Conservation (phyloP, 2,797 vertebrate species). For the Hydrophis major region DNA sequence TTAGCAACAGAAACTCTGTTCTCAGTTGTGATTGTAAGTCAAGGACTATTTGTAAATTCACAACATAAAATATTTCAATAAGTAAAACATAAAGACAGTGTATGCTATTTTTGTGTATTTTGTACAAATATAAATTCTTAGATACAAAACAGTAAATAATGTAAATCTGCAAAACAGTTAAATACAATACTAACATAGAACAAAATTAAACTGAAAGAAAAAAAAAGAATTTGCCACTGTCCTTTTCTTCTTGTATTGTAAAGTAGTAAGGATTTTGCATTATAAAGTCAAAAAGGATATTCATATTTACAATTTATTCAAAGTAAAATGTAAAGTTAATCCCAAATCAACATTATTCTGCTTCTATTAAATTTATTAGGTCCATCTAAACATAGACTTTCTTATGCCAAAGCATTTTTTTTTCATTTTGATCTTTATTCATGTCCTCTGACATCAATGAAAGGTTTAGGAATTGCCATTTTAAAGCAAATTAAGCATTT, state of each 20-base stretch:
- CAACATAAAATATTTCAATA: not conserved
- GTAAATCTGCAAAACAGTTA: slow-evolving; percentile 16
- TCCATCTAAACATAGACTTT: slow-evolving; percentile 16
- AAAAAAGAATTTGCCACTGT: not conserved
- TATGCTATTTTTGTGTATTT: slow-evolving; percentile 9
- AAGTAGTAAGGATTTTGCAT: slow-evolving; percentile 14
- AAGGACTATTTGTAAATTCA: not conserved
- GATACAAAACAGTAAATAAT: slow-evolving; percentile 22
- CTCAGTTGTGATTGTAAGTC: not conserved
- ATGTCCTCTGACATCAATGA: not conserved
- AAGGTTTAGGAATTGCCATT: slow-evolving; percentile 28
- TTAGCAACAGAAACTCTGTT: not conserved
- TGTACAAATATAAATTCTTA: slow-evolving; percentile 10
- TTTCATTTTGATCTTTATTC: not conserved
- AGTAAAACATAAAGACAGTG: slow-evolving; percentile 1
- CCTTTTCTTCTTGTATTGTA: not conserved
- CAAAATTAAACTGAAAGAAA: slow-evolving; percentile 16
- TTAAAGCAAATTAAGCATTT: slow-evolving; percentile 26
- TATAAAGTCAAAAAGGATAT: slow-evolving; percentile 24
- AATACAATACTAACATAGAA: slow-evolving; percentile 7
- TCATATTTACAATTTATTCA: slow-evolving; percentile 18
- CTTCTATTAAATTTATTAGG: not conserved
- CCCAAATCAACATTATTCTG: slow-evolving; percentile 4
- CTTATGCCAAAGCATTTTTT: not conserved
- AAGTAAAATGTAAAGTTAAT: slow-evolving; percentile 24